Evolutionary conservation across 2,888 invertebrate genomes (phyloP).

Genomic region (Rotaria macrura): DNA sequence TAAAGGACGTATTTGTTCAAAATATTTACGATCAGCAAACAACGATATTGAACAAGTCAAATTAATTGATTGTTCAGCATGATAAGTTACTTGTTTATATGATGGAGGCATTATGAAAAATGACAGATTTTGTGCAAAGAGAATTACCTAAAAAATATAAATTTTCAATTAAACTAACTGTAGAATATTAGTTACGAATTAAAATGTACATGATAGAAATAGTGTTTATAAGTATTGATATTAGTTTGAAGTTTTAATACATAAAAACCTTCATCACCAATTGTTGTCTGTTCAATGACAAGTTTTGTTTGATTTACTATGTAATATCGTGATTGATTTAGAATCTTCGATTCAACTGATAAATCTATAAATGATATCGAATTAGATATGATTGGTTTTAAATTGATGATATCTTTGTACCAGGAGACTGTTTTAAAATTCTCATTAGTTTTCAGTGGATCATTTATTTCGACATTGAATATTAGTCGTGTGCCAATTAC

Average conservation of each 20-base stretch:
- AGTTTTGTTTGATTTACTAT: not conserved
- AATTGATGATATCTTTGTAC: not conserved
- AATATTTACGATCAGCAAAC: not conserved
- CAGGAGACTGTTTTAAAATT: not conserved
- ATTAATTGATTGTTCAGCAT: not conserved
- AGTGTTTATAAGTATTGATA: not conserved
- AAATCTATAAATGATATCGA: not conserved
- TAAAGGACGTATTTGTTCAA: not conserved
- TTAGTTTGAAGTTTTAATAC: not conserved
- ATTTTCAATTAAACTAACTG: not conserved
- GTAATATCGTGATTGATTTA: not conserved
- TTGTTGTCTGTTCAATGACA: not conserved
- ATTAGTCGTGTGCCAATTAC: not conserved
- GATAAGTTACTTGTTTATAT: not conserved
- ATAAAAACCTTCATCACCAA: conserved; percentile 1
- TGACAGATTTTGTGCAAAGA: not conserved
- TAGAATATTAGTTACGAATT: too few relatives aligned
- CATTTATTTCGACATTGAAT: not conserved
- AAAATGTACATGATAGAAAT: not conserved
- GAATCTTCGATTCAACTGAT: not conserved
- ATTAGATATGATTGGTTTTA: not conserved
- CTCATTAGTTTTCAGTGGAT: not conserved
- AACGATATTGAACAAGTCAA: not conserved
- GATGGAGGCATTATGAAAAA: not conserved
- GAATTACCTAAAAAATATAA: not conserved